A percentile compares a stretch with the other conserved stretches of the same genome.
phyloP scores from a whole-genome alignment of 2,888 invertebrate species.

The Yponomeuta sedellus region DNA sequence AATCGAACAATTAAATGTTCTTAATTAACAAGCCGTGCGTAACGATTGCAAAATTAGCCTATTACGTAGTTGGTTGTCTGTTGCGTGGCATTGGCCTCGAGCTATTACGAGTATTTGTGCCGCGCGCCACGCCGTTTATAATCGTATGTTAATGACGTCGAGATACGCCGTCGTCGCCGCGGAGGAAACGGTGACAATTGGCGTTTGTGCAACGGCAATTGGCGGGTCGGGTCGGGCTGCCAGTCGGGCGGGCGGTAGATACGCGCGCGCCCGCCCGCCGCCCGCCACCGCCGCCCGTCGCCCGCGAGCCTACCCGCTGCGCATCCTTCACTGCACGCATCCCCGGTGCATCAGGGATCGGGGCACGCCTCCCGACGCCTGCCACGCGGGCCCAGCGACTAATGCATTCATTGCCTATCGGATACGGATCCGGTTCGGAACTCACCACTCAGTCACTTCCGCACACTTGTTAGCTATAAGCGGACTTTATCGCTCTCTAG shows the following conservation, averaged over 20 bases:
- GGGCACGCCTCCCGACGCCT: slow-evolving; percentile 40
- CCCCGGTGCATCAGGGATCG: not conserved
- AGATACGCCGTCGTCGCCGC: slow-evolving; percentile 23
- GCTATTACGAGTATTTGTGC: slow-evolving; percentile 19
- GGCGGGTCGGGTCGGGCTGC: slow-evolving; percentile 22
- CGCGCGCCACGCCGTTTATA: slow-evolving; percentile 30
- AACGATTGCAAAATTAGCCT: slow-evolving; percentile 27
- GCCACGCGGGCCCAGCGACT: slow-evolving; percentile 27
- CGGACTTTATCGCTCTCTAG: too few species aligned
- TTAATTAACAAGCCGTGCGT: slow-evolving; percentile 21
- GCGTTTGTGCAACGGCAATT: slow-evolving; percentile 28
- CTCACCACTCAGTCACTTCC: slow-evolving; percentile 2
- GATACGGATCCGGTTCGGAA: not conserved
- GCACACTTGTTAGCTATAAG: not conserved
- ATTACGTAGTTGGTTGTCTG: slow-evolving; percentile 8
- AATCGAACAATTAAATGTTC: not conserved
- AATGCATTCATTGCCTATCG: slow-evolving; percentile 33
- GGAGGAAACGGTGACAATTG: slow-evolving; percentile 24
- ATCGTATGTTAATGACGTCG: slow-evolving; percentile 30
- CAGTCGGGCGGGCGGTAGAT: slow-evolving; percentile 47
- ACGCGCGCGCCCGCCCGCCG: slow-evolving; percentile 35
- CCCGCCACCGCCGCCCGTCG: slow-evolving; percentile 19
- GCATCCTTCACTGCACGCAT: slow-evolving; percentile 34
- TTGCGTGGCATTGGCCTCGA: slow-evolving; percentile 16
- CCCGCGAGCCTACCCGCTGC: slow-evolving; percentile 31